A percentile compares a stretch with the other conserved stretches of the same genome.
These are phyloP conservation scores for Perca schrenkii DNA, from an alignment of 2,113 vertebrate species.

Conservation along the genomic window DNA sequence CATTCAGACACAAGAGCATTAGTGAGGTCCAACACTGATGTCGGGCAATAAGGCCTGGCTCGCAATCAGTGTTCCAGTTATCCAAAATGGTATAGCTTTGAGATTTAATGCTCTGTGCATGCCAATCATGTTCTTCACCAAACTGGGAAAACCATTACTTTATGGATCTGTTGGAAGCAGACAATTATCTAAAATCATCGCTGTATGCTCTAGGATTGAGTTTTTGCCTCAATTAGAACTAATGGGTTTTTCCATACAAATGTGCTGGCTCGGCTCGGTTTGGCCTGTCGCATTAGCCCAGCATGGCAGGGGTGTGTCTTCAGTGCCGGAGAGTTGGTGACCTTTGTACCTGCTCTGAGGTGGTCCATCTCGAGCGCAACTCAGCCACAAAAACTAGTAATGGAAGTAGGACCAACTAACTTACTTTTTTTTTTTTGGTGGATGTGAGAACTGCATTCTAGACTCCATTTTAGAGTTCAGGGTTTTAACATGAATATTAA, in stretches of 20 bases:
- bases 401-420: not conserved
- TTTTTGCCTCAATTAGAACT: not conserved
- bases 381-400: no score
- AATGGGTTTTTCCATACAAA: not conserved
- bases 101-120: not conserved
- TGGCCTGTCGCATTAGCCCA: no score
- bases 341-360: no score
- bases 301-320: no score
- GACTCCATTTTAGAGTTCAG: conserved; percentile 17
- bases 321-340: no score
- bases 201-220: not conserved
- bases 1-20: no score
- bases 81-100: not conserved
- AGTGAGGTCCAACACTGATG: not conserved
- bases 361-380: no score
- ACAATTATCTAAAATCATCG: not conserved
- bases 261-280: no score
- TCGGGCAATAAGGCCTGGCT: not conserved
- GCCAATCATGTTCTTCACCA: not conserved
- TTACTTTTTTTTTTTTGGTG: not conserved
- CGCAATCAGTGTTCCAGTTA: not conserved
- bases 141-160: not conserved
- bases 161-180: not conserved
- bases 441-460: not conserved
- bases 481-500: conserved; percentile 38